Base-by-base conservation (phyloP, 1,140 invertebrate species). In the Drosophila gunungcola region DNA sequence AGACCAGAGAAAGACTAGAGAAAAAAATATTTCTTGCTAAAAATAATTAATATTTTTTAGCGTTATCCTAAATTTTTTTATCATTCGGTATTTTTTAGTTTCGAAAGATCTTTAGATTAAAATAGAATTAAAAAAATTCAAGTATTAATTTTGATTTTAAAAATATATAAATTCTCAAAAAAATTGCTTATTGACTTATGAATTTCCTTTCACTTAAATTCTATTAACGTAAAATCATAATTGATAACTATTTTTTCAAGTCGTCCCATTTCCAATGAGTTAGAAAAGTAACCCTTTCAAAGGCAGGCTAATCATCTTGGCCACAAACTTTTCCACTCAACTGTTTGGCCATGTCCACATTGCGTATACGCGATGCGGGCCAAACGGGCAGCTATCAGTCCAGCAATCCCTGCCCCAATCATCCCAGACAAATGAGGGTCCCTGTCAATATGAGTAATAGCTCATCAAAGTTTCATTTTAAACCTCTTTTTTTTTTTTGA, bases 391-490 rank as follows among this genome's bases (percentile, higher is more conserved):
- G 41, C 29, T 21, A 64, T 68, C 64, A 27, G 11, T 70, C 55
- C 11, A 45, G 29, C 43, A 48, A 43, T 49, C 43, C 36, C 52
- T 49, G 65, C 42, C 34, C 41, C 69, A 79, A 83, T 70, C 60
- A 61, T 46, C 52, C 78, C 52, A 85, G 73, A 86, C 82, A 85
- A 81, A 85, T 84, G 81, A 46, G 54, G 41, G 48, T 61, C 62
- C 74, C 72, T 88, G 83, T 78, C 83, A 88, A 88, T 88, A 85
- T 85, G 83, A 86, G 68, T 64, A 86, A 88, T 88, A 82, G 82
- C 82, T 79, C 82, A 86, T 86, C 83, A 86, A 86, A 86, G 64
- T 86, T 86, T 86, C 83, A 82, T 86, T 88, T 78, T 53, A 52
- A 80, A 58, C 75, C 77, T 70, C 77, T 77, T 49, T 70, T 63